Evolutionary conservation across 2,888 invertebrate species (phyloP), one percentile per base, ranked within the genome.

Genomic region (Physocephala rufipes): DNA sequence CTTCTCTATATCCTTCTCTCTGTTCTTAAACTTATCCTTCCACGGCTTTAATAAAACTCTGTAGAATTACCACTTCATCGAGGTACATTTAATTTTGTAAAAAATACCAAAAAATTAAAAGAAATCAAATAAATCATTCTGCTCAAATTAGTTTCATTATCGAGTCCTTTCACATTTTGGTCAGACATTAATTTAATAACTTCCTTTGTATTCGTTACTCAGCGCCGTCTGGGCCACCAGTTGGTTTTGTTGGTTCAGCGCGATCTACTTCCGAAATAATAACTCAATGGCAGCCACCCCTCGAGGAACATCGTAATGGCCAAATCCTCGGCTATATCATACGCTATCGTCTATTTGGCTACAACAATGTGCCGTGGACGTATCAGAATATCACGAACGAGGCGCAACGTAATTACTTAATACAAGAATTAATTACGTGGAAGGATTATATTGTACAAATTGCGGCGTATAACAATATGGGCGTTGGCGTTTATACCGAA

Each of bases 161-260:
- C 68, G 49, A 61, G 67, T 19, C 30, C 36, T 55, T 16, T 28
- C 51, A n/a, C 47, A 19, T 26, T 43, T 43, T 28, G 36, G 3
- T 21, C 51, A 62, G n/a, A 4, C 24, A 28, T 21, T 68, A 62
- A 62, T 68, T 62, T 28, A 26, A 24, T 19, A 4, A 36, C 47
- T 49, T 71, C 43, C 16, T 66, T 24, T 66, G 36, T 36, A 53
- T 61, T 9, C 36, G 36, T 9, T 21, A 36, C 13, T 51, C 86
- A 97, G 97, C 98, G 64, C 99, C 99, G 0, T 97, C 97, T 73
- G 97, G 96, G 36, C 95, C 99, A 2, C 99, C 99, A 0, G 90
- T 94, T 65, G 96, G 96, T 36, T 95, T 99, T 81, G 96, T 95
- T 78, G 98, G 97, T 5, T 96, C 96, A 0, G 96, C 98, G 0